Percentiles rank a stretch among this genome's conserved stretches.
phyloP scores from a whole-genome alignment of 2,797 vertebrate genomes.

The Salarias fasciatus region DNA sequence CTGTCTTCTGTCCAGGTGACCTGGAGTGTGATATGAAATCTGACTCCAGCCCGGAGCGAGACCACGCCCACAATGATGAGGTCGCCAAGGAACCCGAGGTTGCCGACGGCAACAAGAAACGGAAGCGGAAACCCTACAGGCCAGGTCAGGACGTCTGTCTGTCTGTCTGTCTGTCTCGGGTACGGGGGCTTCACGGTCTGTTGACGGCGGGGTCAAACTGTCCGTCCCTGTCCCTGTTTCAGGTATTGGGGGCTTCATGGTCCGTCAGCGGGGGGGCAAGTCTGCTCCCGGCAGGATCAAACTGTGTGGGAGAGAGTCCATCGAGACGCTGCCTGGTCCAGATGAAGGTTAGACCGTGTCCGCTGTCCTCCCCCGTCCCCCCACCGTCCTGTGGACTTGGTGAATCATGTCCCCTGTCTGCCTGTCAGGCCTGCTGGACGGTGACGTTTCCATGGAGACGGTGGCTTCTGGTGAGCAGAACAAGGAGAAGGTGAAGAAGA shows the following conservation, averaged over 20 bases:
- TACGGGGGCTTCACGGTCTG: constrained; percentile 97
- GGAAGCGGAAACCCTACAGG: constrained; percentile 95
- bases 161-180: background rate
- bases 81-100: constrained; percentile 84
- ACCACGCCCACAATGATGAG: constrained; percentile 82
- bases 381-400: too few relatives aligned
- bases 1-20: constrained; percentile 44
- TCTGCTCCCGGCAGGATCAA: constrained; percentile 89
- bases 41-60: constrained; percentile 95
- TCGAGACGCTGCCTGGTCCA: constrained; percentile 74
- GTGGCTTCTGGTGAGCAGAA: constrained; percentile 77
- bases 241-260: constrained; percentile 99
- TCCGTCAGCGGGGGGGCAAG: constrained; percentile 94
- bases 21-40: constrained; percentile 95
- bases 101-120: constrained; percentile 88
- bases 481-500: constrained; percentile 94
- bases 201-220: constrained; percentile 90
- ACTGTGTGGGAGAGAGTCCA: constrained; percentile 55
- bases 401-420: too few relatives aligned
- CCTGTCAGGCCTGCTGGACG: constrained; percentile 75
- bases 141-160: constrained; percentile 82
- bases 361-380: background rate
- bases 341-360: constrained; percentile 84
- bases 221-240: constrained; percentile 13
- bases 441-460: constrained; percentile 82